A percentile compares a stretch with the other conserved stretches of the same genome.
Evolutionary conservation across 2,888 invertebrate genomes (phyloP).

Genomic region (Acanthosoma haemorrhoidale): DNA sequence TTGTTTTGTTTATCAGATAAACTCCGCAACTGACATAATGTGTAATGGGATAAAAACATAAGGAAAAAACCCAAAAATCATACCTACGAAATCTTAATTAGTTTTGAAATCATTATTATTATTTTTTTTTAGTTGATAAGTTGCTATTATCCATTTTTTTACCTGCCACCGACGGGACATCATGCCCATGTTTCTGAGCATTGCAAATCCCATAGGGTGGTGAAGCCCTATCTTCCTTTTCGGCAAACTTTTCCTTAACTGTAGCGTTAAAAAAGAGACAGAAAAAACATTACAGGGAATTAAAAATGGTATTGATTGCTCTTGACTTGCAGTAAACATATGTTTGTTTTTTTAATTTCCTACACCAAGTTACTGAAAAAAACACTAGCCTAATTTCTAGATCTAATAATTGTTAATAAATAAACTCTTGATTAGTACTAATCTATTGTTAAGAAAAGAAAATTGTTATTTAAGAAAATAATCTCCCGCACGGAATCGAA

Average conservation of each 20-base stretch:
- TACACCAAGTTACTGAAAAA: too few relatives aligned
- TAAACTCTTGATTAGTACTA: too few relatives aligned
- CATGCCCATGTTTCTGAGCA: conserved; percentile 35
- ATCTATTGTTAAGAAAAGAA: too few relatives aligned
- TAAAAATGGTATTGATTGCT: background rate
- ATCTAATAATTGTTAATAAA: too few relatives aligned
- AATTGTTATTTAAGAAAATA: too few relatives aligned
- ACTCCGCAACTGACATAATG: conserved; percentile 30
- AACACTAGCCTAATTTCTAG: too few relatives aligned
- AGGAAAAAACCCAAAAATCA: conserved; percentile 31
- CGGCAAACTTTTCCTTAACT: conserved; percentile 38
- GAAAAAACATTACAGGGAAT: conserved; percentile 13
- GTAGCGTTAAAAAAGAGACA: conserved; percentile 33
- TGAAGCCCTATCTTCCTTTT: conserved; percentile 36
- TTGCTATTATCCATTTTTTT: background rate
- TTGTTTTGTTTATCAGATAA: background rate
- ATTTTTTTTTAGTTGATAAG: background rate
- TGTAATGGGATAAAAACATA: conserved; percentile 16
- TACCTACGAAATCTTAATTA: background rate
- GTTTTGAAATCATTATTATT: background rate
- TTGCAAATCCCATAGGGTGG: conserved; percentile 32
- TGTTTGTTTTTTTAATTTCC: background rate
- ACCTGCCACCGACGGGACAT: conserved; percentile 36
- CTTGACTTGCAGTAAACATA: conserved; percentile 20
- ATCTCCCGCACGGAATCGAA: too few relatives aligned